phyloP scores from a whole-genome alignment of 1,140 invertebrate genomes.

The Sitobion miscanthi region DNA sequence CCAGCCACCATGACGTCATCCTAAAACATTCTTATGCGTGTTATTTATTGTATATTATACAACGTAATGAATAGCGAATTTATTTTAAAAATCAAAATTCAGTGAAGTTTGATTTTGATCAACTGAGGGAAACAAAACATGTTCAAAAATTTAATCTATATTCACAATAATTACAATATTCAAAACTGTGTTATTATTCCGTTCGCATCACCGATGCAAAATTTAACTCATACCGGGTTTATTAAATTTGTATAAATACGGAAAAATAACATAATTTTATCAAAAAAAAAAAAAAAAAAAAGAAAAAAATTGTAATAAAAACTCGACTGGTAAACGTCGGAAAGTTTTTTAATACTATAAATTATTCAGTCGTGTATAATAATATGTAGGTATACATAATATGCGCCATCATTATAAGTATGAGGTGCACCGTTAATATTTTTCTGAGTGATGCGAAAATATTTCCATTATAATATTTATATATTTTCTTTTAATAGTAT shows the following conservation, averaged over 20 bases:
- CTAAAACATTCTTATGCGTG: too few relatives aligned
- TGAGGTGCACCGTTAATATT: slow-evolving; percentile 1
- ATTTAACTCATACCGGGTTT: not conserved
- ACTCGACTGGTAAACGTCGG: not conserved
- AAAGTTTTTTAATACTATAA: slow-evolving; percentile 37
- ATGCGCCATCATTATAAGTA: slow-evolving; percentile 2
- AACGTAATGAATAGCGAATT: too few relatives aligned
- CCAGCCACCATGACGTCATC: too few relatives aligned
- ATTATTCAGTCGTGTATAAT: slow-evolving; percentile 30
- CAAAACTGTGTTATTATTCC: not conserved
- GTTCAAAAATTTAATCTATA: not conserved
- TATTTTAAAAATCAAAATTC: not conserved
- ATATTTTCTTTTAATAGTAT: slow-evolving; percentile 29
- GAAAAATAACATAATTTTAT: not conserved
- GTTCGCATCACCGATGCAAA: not conserved
- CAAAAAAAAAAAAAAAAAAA: not conserved
- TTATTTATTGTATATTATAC: too few relatives aligned
- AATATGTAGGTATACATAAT: slow-evolving; percentile 4
- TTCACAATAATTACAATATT: not conserved
- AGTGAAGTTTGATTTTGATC: not conserved
- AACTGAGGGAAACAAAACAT: not conserved
- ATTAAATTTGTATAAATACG: not conserved
- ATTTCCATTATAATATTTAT: slow-evolving; percentile 10
- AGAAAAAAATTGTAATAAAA: not conserved
- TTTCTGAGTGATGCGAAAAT: slow-evolving; percentile 13